A percentile compares a stretch with the other conserved stretches of the same genome.
phyloP scores from a whole-genome alignment of 2,797 vertebrate species.

The Phaenicophaeus curvirostris region DNA sequence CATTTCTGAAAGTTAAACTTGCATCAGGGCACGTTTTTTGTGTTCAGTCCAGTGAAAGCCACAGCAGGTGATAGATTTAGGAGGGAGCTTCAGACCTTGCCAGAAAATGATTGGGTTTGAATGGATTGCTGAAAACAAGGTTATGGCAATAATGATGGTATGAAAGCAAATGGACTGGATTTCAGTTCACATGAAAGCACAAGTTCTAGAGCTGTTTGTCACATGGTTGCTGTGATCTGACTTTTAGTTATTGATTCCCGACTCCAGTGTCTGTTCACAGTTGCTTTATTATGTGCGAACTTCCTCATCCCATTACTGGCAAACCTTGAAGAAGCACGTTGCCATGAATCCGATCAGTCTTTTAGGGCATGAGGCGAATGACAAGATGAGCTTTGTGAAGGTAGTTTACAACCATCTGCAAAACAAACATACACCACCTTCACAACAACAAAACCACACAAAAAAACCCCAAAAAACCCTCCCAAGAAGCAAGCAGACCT shows the following conservation, averaged over 20 bases:
- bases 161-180: constrained; percentile 51
- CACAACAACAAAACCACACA: neutral
- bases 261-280: neutral
- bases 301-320: constrained; percentile 16
- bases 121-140: constrained; percentile 45
- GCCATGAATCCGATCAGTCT: neutral
- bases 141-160: neutral
- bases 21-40: neutral
- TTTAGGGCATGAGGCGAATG: neutral
- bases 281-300: constrained; percentile 22
- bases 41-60: neutral
- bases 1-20: neutral
- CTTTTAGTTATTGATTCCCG: constrained; percentile 53
- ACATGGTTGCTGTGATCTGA: constrained; percentile 26
- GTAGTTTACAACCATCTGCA: neutral
- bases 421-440: neutral
- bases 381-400: neutral
- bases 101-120: constrained; percentile 40
- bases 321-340: neutral
- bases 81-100: constrained; percentile 18
- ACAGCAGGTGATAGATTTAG: constrained; percentile 34
- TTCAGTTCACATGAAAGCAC: constrained; percentile 38
- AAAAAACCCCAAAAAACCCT: neutral
- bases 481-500: neutral
- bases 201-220: constrained; percentile 41